Evolutionary conservation across 2,888 invertebrate species (phyloP).

Genomic region (Steromphala cineraria): DNA sequence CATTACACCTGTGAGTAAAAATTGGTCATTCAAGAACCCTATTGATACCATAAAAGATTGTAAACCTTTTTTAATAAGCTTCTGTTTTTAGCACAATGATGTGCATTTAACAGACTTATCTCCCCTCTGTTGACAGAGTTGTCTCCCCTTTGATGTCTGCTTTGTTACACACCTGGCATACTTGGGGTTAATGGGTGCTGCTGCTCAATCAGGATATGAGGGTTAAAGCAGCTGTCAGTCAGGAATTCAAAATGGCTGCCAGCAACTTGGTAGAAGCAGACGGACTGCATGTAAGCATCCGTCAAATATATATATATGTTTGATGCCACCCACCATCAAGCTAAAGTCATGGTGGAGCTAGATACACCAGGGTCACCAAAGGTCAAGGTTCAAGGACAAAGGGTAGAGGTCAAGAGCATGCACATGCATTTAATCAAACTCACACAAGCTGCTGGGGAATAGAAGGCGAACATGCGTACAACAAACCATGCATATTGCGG

Average conservation of each 20-base stretch:
- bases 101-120: too few relatives aligned
- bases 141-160: not conserved
- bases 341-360: slow-evolving; percentile 18
- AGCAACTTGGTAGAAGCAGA: not conserved
- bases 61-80: too few relatives aligned
- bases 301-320: not conserved
- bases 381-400: not conserved
- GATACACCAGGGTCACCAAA: slow-evolving; percentile 17
- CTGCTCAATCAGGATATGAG: not conserved
- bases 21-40: too few relatives aligned
- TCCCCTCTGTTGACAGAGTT: not conserved
- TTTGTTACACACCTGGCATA: not conserved
- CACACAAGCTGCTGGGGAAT: too few relatives aligned
- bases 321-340: not conserved
- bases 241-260: too few relatives aligned
- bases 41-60: too few relatives aligned
- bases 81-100: too few relatives aligned
- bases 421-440: not conserved
- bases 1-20: too few relatives aligned
- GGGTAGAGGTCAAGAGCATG: not conserved
- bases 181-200: not conserved
- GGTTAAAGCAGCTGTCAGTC: not conserved
- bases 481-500: too few relatives aligned
- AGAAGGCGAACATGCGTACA: too few relatives aligned
- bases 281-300: not conserved